Evolutionary conservation across 2,113 vertebrate species (phyloP), one percentile per base, ranked within the genome.

Genomic region (Galbula dea): DNA sequence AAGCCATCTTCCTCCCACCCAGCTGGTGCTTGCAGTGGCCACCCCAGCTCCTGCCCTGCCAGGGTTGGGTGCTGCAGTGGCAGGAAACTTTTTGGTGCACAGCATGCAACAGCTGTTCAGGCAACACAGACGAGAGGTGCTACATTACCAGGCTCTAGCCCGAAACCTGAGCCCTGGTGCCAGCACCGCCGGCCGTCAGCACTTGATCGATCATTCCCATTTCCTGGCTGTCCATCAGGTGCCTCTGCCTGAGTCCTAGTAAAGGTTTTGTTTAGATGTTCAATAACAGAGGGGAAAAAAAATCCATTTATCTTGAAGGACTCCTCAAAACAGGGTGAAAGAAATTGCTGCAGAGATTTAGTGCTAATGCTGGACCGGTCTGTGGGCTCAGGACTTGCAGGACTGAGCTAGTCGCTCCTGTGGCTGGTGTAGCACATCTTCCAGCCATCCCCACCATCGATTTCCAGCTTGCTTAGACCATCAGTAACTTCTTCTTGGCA

Each of bases 151-250:
- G 74, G 23, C 63, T 89, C 89, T 67, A 37, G 14, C 78, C 85
- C 18, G 91, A 92, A 96, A 97, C 93, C 92, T 90, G 96, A 93
- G 81, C 89, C 66, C 4, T 0, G 34, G 77, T 96, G 54, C 69
- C 82, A 94, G 83, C 10, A 10, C 63, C 6, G 48, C n/a, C 9
- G 7, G 89, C 88, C 19, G 26, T 94, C 95, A 83, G 87, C 22
- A 4, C 81, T 68, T 74, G 90, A 95, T 94, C 11, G 74, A 97
- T 96, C 74, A 57, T 74, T 94, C 89, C 93, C 75, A 59, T 91
- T 95, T 96, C 93, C 94, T 95, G 88, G 72, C 91, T 96, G 92
- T 92, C 92, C 95, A 74, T 95, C 94, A 95, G 89, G 74, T 32
- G 4, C 48, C 90, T 77, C 46, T 46, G 49, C 68, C 51, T 0